Conservation (phyloP, 2,113 vertebrate species). For the Alethe diademata region DNA sequence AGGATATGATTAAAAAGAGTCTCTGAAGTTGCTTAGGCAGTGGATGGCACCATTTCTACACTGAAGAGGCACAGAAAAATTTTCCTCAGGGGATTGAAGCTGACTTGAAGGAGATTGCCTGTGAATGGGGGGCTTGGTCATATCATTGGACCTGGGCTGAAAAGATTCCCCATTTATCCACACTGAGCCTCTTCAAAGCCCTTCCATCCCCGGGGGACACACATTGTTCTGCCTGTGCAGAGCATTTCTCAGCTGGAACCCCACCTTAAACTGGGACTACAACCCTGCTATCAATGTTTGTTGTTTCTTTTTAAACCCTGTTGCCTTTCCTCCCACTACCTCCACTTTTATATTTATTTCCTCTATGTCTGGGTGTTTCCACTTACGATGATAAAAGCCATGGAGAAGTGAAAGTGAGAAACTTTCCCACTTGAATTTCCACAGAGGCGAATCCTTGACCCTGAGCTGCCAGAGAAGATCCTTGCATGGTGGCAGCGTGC, state of each 20-base stretch:
- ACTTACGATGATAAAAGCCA: not conserved
- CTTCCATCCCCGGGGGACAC: not conserved
- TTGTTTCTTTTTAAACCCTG: not conserved
- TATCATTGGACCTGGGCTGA: not conserved
- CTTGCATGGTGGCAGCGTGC: not conserved
- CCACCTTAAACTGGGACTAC: not conserved
- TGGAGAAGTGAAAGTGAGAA: not conserved
- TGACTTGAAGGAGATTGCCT: not conserved
- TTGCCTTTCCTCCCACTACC: not conserved
- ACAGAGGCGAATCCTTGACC: not conserved
- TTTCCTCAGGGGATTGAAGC: not conserved
- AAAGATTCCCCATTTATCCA: not conserved
- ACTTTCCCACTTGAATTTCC: not conserved
- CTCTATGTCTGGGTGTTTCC: not conserved
- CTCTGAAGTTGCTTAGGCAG: not conserved
- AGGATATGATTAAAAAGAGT: not conserved
- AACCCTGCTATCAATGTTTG: not conserved
- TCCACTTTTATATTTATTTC: not conserved
- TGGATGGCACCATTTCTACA: not conserved
- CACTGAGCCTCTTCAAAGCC: accelerated
- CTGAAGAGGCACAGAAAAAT: not conserved
- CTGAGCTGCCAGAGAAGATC: not conserved
- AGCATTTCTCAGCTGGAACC: not conserved
- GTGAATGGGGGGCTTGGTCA: not conserved
- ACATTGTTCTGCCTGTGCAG: not conserved